Evolutionary conservation across 2,888 invertebrate genomes (phyloP).

Genomic region (Brachyptera risi): DNA sequence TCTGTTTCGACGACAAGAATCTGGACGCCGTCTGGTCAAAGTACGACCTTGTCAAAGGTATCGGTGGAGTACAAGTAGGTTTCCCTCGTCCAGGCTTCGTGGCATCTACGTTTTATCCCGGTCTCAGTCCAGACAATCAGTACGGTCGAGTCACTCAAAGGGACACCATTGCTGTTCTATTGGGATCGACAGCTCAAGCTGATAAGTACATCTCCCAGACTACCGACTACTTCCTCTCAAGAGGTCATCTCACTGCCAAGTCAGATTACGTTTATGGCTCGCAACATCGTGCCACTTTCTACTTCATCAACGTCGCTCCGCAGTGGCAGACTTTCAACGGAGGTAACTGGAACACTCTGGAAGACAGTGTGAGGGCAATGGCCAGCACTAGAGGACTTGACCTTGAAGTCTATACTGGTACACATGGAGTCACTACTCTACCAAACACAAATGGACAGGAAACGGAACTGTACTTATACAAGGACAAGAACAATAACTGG

Average conservation of each 20-base stretch:
- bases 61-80: slow-evolving; percentile 48
- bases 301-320: slow-evolving; percentile 61
- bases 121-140: slow-evolving; percentile 40
- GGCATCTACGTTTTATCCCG: slow-evolving; percentile 51
- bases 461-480: slow-evolving; percentile 37
- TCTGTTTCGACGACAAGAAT: slow-evolving; percentile 52
- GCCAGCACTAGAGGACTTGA: slow-evolving; percentile 40
- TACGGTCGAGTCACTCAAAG: slow-evolving; percentile 36
- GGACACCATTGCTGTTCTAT: slow-evolving; percentile 14
- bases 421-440: slow-evolving; percentile 55
- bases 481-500: slow-evolving; percentile 40
- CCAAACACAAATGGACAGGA: slow-evolving; percentile 40
- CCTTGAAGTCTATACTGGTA: slow-evolving; percentile 52
- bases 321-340: slow-evolving; percentile 51
- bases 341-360: slow-evolving; percentile 52
- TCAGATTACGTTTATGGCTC: slow-evolving; percentile 57
- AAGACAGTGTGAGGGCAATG: slow-evolving; percentile 47
- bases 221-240: slow-evolving; percentile 45
- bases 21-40: slow-evolving; percentile 53
- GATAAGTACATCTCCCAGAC: slow-evolving; percentile 14
- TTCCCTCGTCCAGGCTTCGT: slow-evolving; percentile 49
- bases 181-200: slow-evolving; percentile 23
- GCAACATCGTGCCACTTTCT: slow-evolving; percentile 57
- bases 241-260: slow-evolving; percentile 60
- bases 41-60: slow-evolving; percentile 48